Evolutionary conservation across 2,797 vertebrate species (phyloP), one percentile per base, ranked within the genome.

Genomic region (Galago senegalensis): DNA sequence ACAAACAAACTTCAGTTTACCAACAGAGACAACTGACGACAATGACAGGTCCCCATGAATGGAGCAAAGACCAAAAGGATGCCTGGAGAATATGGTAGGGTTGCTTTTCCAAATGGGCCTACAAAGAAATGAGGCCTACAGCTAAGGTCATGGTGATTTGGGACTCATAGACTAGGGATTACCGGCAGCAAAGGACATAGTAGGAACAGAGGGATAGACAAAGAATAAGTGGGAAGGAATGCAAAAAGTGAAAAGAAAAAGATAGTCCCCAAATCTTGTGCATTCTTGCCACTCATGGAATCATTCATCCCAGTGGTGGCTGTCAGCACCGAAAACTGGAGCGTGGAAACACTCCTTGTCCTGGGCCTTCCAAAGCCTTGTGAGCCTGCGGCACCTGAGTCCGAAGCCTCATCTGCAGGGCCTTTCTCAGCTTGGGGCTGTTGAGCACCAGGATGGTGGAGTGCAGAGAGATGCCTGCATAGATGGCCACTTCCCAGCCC

Each of bases 401-500:
- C 46, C 20, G 31, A 61, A 76, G 31, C 23, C 14, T 89, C 16
- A 1, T 89, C 81, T 69, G 94, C 53, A 87, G 65, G 73, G 67
- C 49, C 75, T 70, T 90, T 69, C 95, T 95, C 49, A 96, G 73
- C 67, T 70, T 93, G 34, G 89, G 61, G 29, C 23, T 93, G 37
- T 73, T 93, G 4, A 92, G 40, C 61, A 85, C 18, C 65, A 96
- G 61, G 65, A 96, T 31, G n/a, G 85, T 46, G 21, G 95, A 92
- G 18, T 92, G 91, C 60, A 96, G 69, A 37, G 25, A 86, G 53
- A 92, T 27, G 9, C 86, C 17, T 0, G 3, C 2, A 0, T 56
- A 96, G 9, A 14, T 73, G 10, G 65, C 27, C 53, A 69, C 18
- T 75, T 96, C 92, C 56, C 46, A 63, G 73, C 21, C 10, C 96